Evolutionary conservation across 37 sponge, comb jelly and placozoan genomes (phyloP).

Genomic region (Ianthella basta): DNA sequence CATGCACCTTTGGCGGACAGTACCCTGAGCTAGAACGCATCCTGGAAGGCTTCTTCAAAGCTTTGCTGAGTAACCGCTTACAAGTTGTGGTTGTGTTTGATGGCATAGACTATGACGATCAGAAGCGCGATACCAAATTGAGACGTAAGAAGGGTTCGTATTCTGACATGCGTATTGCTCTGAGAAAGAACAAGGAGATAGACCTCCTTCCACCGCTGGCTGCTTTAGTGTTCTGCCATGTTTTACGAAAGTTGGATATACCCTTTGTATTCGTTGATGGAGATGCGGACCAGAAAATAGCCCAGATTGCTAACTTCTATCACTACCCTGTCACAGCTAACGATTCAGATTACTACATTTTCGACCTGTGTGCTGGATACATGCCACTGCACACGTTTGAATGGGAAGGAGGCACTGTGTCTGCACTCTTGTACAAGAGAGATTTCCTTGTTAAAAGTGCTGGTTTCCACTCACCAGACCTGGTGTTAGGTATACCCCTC

Average conservation of each 20-base stretch:
- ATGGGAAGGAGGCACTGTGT: conserved; percentile 40
- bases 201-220: conserved; percentile 42
- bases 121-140: conserved; percentile 43
- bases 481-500: conserved; percentile 60
- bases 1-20: conserved; percentile 70
- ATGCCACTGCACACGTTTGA: conserved; percentile 62
- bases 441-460: conserved; percentile 27
- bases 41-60: conserved; percentile 38
- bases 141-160: conserved; percentile 3
- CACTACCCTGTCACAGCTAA: conserved; percentile 65
- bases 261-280: conserved; percentile 62
- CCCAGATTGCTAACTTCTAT: conserved; percentile 51
- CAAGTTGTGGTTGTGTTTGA: conserved; percentile 72
- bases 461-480: conserved; percentile 8
- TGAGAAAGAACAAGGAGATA: neutral
- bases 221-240: conserved; percentile 25
- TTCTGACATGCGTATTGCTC: too few species aligned
- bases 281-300: conserved; percentile 73
- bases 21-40: conserved; percentile 42
- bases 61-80: conserved; percentile 37
- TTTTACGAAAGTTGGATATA: conserved; percentile 41
- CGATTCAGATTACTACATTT: conserved; percentile 87
- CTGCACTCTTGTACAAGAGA: conserved; percentile 48
- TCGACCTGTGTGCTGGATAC: conserved; percentile 60
- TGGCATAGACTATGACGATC: conserved; percentile 63